phyloP scores from a whole-genome alignment of 2,888 invertebrate species.

The Xylota sylvarum region DNA sequence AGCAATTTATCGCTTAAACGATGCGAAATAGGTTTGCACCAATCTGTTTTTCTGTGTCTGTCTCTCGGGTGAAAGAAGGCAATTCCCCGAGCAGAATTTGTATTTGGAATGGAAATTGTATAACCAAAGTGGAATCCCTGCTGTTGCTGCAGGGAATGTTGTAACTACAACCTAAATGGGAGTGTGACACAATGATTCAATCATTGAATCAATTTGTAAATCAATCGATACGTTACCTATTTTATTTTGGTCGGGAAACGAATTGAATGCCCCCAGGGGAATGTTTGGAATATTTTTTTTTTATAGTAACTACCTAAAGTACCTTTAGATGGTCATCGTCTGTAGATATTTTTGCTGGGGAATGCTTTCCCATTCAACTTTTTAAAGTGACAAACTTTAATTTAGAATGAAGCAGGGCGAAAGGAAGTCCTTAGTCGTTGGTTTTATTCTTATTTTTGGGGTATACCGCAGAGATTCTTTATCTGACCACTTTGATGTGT shows the following conservation, averaged over 20 bases:
- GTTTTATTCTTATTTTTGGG: no score
- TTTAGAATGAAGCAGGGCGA: no score
- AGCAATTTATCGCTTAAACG: conserved; percentile 19
- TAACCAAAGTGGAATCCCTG: background rate
- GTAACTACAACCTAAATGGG: conserved; percentile 1
- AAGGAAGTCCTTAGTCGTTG: no score
- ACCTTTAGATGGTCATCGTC: background rate
- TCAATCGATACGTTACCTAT: conserved; percentile 20
- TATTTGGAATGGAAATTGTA: conserved; percentile 20
- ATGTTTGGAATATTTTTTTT: background rate
- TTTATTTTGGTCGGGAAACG: conserved; percentile 4
- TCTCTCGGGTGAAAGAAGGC: conserved; percentile 10
- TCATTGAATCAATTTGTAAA: conserved; percentile 25
- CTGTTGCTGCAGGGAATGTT: background rate
- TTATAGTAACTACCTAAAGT: background rate
- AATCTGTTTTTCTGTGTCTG: background rate
- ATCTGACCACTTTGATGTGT: no score
- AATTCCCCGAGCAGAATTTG: conserved; percentile 29
- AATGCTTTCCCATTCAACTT: background rate
- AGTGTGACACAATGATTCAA: conserved; percentile 37
- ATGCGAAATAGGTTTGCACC: conserved; percentile 25
- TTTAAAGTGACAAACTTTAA: no score
- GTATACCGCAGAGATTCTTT: no score
- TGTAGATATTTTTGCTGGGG: background rate
- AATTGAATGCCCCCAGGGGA: conserved; percentile 14